Percentiles rank a stretch among this genome's conserved stretches.
Evolutionary conservation across 2,888 invertebrate genomes (phyloP).

Genomic region (Adelphocoris suturalis): DNA sequence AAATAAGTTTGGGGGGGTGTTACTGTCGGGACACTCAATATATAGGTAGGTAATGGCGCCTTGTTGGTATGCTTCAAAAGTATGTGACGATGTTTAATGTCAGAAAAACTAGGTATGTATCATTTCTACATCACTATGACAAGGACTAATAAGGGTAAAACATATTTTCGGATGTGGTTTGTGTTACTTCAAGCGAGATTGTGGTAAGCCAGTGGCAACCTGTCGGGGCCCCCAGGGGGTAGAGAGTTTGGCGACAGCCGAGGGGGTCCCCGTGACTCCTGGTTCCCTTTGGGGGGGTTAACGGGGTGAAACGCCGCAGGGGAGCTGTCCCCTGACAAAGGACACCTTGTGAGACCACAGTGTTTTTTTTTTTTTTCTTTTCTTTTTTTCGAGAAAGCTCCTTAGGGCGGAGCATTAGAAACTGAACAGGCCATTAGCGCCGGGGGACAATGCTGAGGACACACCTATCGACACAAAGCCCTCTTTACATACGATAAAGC

Average conservation of each 20-base stretch:
- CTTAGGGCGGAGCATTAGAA: constrained; percentile 7
- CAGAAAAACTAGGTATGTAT: too few relatives aligned
- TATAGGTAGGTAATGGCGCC: too few relatives aligned
- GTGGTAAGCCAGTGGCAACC: not conserved
- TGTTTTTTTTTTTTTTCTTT: not conserved
- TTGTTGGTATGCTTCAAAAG: too few relatives aligned
- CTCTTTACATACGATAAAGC: constrained; percentile 12
- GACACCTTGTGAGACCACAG: not conserved
- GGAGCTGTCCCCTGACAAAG: not conserved
- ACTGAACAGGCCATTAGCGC: constrained; percentile 27
- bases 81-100: too few relatives aligned
- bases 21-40: too few relatives aligned
- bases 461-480: constrained; percentile 34
- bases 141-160: too few relatives aligned
- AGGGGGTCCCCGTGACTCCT: constrained; percentile 1
- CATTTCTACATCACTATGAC: too few relatives aligned
- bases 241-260: not conserved
- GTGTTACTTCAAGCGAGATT: too few relatives aligned
- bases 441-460: constrained; percentile 12
- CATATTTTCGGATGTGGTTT: too few relatives aligned
- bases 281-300: not conserved
- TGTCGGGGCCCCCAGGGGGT: not conserved
- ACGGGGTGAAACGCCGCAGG: constrained; percentile 9
- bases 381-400: not conserved
- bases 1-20: too few relatives aligned